Conservation (phyloP, 2,113 vertebrate species). For the Tachysurus fulvidraco region DNA sequence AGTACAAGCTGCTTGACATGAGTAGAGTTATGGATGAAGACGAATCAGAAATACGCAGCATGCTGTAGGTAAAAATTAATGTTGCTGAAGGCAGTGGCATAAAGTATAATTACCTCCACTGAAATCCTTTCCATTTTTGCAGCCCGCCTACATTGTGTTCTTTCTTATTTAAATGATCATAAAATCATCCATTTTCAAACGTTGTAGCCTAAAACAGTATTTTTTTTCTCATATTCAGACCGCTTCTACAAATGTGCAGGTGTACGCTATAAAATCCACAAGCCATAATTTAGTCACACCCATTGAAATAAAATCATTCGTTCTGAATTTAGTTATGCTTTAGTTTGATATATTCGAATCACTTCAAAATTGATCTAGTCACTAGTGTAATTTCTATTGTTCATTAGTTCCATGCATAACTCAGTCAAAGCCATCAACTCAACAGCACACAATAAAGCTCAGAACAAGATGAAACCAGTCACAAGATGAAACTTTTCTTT, state of each 20-base stretch:
- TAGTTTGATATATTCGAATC: too few relatives aligned
- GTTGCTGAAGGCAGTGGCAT: background rate
- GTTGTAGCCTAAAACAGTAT: background rate
- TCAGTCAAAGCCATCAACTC: background rate
- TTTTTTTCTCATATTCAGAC: background rate
- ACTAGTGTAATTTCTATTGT: background rate
- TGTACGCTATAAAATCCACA: background rate
- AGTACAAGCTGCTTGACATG: background rate
- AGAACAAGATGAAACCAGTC: background rate
- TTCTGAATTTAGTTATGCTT: background rate
- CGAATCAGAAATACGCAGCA: background rate
- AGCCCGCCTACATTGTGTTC: background rate
- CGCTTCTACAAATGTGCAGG: background rate
- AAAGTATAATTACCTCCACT: constrained; percentile 3
- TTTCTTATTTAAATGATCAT: constrained; percentile 14
- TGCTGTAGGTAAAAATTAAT: background rate
- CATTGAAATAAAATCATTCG: background rate
- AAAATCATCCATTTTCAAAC: constrained; percentile 5
- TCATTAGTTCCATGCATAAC: background rate
- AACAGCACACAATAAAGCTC: background rate
- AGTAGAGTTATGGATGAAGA: background rate
- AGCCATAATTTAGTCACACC: background rate
- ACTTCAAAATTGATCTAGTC: background rate
- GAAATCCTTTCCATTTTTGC: background rate
- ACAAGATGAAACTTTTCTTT: background rate